A percentile compares a stretch with the other conserved stretches of the same genome.
phyloP scores from a whole-genome alignment of 2,888 invertebrate species.

The Torymus texanus region DNA sequence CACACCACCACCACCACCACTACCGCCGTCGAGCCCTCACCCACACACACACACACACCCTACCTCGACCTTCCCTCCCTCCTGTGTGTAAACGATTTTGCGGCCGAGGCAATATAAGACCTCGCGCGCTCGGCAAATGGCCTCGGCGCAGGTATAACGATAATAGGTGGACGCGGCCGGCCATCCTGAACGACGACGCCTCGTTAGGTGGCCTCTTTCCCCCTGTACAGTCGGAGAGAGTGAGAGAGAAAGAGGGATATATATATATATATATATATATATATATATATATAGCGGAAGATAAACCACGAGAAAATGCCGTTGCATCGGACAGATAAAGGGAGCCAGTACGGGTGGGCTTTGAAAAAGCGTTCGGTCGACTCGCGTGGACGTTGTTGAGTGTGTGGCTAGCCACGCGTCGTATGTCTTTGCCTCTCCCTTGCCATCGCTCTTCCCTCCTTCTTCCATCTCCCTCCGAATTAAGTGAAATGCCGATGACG shows the following conservation, averaged over 20 bases:
- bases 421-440: slow-evolving; percentile 28
- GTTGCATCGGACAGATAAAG: not conserved
- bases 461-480: not conserved
- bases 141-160: slow-evolving; percentile 28
- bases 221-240: not conserved
- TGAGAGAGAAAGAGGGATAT: not conserved
- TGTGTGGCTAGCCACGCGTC: slow-evolving; percentile 46
- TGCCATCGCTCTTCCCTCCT: not conserved
- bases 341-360: not conserved
- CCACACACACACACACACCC: not conserved
- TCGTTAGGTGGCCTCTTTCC: slow-evolving; percentile 37
- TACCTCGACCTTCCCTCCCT: not conserved
- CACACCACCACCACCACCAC: too few relatives aligned
- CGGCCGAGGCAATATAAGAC: not conserved
- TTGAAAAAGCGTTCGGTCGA: slow-evolving; percentile 52
- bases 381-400: slow-evolving; percentile 48
- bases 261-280: not conserved
- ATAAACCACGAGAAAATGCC: not conserved
- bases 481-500: slow-evolving; percentile 30
- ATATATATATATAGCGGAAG: not conserved
- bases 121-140: too few relatives aligned
- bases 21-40: too few relatives aligned
- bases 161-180: slow-evolving; percentile 32
- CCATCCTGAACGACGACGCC: slow-evolving; percentile 31
- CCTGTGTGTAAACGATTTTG: slow-evolving; percentile 21